Conservation (phyloP, 2,888 invertebrate species). For the Nasonia oneida region DNA sequence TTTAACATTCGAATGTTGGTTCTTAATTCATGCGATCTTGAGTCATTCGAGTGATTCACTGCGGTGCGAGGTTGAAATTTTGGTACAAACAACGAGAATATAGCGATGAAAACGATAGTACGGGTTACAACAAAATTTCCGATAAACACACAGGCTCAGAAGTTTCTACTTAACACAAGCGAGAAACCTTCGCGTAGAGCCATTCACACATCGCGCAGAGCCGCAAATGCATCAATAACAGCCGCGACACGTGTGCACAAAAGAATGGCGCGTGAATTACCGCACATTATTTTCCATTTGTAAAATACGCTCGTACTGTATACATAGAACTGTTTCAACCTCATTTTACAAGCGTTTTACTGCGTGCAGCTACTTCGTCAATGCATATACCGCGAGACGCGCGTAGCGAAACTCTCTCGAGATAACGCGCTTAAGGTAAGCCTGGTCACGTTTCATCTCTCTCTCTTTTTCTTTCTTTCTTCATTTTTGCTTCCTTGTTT, state of each 20-base stretch:
- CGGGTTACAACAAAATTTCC: neutral
- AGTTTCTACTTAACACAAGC: too few relatives aligned
- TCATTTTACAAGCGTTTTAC: neutral
- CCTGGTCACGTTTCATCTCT: slow-evolving; percentile 21
- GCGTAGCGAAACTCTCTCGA: slow-evolving; percentile 16
- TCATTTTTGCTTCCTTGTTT: slow-evolving; percentile 11
- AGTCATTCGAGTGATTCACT: too few relatives aligned
- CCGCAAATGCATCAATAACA: neutral
- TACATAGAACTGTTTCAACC: neutral
- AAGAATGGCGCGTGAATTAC: slow-evolving; percentile 23
- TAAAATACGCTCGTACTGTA: slow-evolving; percentile 13
- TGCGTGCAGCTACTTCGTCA: neutral
- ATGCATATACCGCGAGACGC: neutral
- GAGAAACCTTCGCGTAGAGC: neutral
- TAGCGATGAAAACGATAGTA: too few relatives aligned
- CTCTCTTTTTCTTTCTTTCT: neutral
- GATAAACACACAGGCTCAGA: too few relatives aligned
- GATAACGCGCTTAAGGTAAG: slow-evolving; percentile 40
- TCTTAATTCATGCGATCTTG: too few relatives aligned
- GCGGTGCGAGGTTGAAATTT: too few relatives aligned
- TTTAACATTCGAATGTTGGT: too few relatives aligned
- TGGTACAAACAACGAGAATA: too few relatives aligned
- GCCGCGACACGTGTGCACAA: neutral
- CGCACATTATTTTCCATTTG: slow-evolving; percentile 36
- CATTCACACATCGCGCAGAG: neutral